Base-by-base conservation (phyloP, 2,888 invertebrate genomes). In the Boloria selene region DNA sequence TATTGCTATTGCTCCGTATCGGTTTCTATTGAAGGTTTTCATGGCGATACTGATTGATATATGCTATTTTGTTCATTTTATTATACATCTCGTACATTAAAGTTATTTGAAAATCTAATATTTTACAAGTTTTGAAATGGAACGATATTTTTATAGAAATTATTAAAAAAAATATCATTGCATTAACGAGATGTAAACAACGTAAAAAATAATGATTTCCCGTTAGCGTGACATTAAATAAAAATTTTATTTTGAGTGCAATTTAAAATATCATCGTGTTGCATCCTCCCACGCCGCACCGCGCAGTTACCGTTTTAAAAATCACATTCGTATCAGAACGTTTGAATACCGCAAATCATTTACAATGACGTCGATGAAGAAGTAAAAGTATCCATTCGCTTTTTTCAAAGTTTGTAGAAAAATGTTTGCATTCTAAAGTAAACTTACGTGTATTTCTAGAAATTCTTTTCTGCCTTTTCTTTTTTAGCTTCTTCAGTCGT, bases 321-420 rank as follows among this genome's bases (percentile, higher is more conserved):
- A 81, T 82, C 77, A 82, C 88, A 87, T n/a, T n/a, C n/a, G n/a
- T n/a, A n/a, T 88, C 83, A 83, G 82, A 79, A 84, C 83, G 83
- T 84, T 84, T 75, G 78, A 85, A 84, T 84, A 79, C 74, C 74
- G 59, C 1, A 22, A 56, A 56, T 55, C 22, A 10, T 16, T 14
- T n/a, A 44, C n/a, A 22, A 45, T 18, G 44, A 42, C 38, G 38
- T 56, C 55, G 18, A 13, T 45, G n/a, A 14, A 22, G n/a, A 45
- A 56, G 42, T 18, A 13, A 55, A n/a, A 44, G 18, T 22, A 18
- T 3, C 44, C 3, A 13, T 49, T 14, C 16, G 16, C 0, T 49
- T 49, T 16, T 55, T 55, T 38, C 31, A 38, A 10, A 10, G 10
- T 38, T 38, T 38, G 31, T 38, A 38, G 31, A 10, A 10, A 38